Conservation (phyloP, 2,797 vertebrate genomes). For the Borostomias antarcticus region DNA sequence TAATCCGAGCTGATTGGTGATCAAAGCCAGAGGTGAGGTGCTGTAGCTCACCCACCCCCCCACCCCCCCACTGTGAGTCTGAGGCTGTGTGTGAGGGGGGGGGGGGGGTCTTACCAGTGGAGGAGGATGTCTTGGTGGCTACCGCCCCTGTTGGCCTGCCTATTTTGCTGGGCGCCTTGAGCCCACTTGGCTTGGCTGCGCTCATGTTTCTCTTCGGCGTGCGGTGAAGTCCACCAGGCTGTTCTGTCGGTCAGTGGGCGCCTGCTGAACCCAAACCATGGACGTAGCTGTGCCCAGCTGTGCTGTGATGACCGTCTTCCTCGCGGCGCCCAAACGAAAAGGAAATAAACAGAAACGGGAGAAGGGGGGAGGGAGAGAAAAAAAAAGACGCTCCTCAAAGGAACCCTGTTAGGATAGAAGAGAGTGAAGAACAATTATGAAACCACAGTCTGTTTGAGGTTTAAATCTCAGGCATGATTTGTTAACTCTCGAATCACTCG, state of each 20-base stretch:
- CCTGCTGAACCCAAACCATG: constrained; percentile 82
- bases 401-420: constrained; percentile 50
- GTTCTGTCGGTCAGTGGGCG: constrained; percentile 61
- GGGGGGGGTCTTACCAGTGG: constrained; percentile 60
- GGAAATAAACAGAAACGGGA: constrained; percentile 45
- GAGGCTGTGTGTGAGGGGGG: background rate
- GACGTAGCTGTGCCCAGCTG: constrained; percentile 60
- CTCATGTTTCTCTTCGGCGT: constrained; percentile 83
- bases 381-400: constrained; percentile 26
- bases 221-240: constrained; percentile 48
- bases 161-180: constrained; percentile 94
- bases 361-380: constrained; percentile 48
- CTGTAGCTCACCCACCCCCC: background rate
- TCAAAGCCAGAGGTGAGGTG: constrained; percentile 1
- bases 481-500: background rate
- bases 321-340: constrained; percentile 29
- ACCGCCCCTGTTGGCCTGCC: constrained; percentile 74
- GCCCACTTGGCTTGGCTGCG: constrained; percentile 89
- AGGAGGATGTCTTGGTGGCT: constrained; percentile 74
- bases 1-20: constrained; percentile 10
- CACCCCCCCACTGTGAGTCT: background rate
- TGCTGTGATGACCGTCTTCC: constrained; percentile 13
- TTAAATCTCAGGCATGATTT: background rate
- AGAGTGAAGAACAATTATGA: constrained; percentile 12
- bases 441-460: background rate